Evolutionary conservation across 2,113 vertebrate species (phyloP), one percentile per base, ranked within the genome.

Genomic region (Dicrurus megarhynchus): DNA sequence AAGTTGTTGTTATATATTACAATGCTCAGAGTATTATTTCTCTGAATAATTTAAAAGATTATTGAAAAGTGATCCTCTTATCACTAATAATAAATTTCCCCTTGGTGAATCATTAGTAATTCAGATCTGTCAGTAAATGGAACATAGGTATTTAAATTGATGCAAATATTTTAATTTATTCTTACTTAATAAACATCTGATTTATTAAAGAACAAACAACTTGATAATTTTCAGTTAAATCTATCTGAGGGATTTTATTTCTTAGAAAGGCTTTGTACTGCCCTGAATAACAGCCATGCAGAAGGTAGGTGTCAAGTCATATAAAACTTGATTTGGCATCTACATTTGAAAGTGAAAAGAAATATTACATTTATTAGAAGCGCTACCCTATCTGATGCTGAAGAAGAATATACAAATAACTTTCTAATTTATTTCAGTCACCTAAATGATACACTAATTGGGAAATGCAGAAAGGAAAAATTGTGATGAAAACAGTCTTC

Each of bases 81-180:
- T 90, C 89, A 47, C 42, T 77, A 84, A 90, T 65, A 93, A 93
- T 56, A 84, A 92, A 82, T 87, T 93, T 89, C 52, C 56, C 35
- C 52, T 94, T 89, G 80, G 50, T 81, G 59, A 83, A 55, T 73
- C 46, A 92, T 96, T 92, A 94, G 69, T 94, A 93, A 94, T 96
- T 94, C 76, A 81, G 59, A 95, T 89, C 37, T 81, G 78, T 53
- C 67, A 83, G 37, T 82, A 79, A 68, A 41, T 73, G 39, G 37
- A 87, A 89, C 20, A 71, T 16, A 84, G 77, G 55, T 59, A 83
- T 83, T 95, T 67, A 91, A 95, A 96, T 90, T 59, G 70, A 94
- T 93, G 87, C 50, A 96, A 96, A 96, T 97, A 77, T 83, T 93
- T 93, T 96, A 87, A 96, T 96, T 94, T 95, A 94, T 96, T 94